Base-by-base conservation (phyloP, 2,888 invertebrate genomes). In the Cremastinae sp. region DNA sequence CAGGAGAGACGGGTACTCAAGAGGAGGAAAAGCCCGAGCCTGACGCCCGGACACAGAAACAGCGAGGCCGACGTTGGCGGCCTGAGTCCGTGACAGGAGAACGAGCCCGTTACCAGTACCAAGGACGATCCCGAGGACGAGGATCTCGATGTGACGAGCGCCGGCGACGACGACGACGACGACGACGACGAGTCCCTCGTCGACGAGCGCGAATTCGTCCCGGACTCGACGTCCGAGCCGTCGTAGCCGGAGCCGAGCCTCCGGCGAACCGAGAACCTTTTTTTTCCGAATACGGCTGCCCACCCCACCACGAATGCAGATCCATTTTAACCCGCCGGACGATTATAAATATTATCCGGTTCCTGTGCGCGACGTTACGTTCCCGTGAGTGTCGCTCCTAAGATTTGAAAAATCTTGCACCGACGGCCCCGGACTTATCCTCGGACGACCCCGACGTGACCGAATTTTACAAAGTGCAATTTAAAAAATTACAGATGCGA, bases 1-100 rank as follows among this genome's bases (percentile, higher is more conserved):
- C 97, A 98, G 90, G 96, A 96, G 81, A 96, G 95, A 90, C 93
- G 82, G 12, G 73, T 56, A 18, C 43, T 78, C 1, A 80, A 97
- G 90, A 95, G 96, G 83, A 95, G 96, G 90, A 93, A 87, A 53
- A 84, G 85, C 43, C 84, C 88, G 3, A 86, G 87, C 38, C 47
- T 86, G 34, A 86, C 86, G 58, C 83, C 86, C 7, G 85, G 84
- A 0, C 88, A 86, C 75, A 84, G 87, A 49, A 84, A 83, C 61
- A 89, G 87, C 72, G 84, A 82, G 66, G 87, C 87, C 53, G 83
- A 86, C 22, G 88, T 84, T 18, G 84, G 82, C 16, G 88, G 88
- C 36, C 85, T 86, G 87, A 89, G 89, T 86, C 89, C 89, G 89
- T 89, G 89, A 89, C 89, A 89, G 86, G 87, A 88, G 86, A 88